Evolutionary conservation across 2,888 invertebrate genomes (phyloP).

Genomic region (Pimpla rufipes): DNA sequence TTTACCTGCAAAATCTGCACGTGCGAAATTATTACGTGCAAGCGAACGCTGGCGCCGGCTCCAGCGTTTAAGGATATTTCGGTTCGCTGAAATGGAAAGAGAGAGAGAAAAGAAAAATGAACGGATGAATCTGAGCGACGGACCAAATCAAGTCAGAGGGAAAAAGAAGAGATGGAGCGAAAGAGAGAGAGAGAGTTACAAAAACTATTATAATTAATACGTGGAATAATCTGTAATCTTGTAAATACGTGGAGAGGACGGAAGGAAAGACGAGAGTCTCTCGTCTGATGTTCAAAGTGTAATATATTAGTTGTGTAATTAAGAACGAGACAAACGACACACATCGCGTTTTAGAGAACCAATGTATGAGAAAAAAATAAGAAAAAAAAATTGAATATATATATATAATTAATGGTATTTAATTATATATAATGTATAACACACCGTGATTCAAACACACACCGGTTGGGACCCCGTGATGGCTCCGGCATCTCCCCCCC

Average conservation of each 20-base stretch:
- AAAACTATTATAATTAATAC: conserved; percentile 17
- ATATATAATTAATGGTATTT: conserved; percentile 65
- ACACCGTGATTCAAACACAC: conserved; percentile 48
- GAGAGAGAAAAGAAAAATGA: neutral
- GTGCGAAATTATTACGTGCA: conserved; percentile 82
- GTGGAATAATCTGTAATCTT: conserved; percentile 42
- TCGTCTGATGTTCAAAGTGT: conserved; percentile 79
- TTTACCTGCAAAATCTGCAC: conserved; percentile 82
- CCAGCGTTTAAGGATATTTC: conserved; percentile 75
- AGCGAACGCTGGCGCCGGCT: conserved; percentile 78
- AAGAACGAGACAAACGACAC: conserved; percentile 17
- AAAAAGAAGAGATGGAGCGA: neutral
- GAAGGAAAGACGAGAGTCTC: conserved; percentile 11
- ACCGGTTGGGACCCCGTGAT: conserved; percentile 55
- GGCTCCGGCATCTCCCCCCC: conserved; percentile 58
- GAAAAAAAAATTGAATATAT: conserved; percentile 48
- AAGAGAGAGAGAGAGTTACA: conserved; percentile 18
- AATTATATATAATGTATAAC: conserved; percentile 57
- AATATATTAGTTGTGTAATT: conserved; percentile 76
- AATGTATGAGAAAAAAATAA: conserved; percentile 57
- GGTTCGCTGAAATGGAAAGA: neutral
- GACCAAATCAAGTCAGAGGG: conserved; percentile 37
- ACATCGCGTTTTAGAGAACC: conserved; percentile 60
- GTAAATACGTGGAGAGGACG: conserved; percentile 53
- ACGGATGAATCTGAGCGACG: conserved; percentile 39